Evolutionary conservation across 37 sponge, comb jelly and placozoan species (phyloP), one percentile per base, ranked within the genome.

Genomic region (Aplysina aerophoba): DNA sequence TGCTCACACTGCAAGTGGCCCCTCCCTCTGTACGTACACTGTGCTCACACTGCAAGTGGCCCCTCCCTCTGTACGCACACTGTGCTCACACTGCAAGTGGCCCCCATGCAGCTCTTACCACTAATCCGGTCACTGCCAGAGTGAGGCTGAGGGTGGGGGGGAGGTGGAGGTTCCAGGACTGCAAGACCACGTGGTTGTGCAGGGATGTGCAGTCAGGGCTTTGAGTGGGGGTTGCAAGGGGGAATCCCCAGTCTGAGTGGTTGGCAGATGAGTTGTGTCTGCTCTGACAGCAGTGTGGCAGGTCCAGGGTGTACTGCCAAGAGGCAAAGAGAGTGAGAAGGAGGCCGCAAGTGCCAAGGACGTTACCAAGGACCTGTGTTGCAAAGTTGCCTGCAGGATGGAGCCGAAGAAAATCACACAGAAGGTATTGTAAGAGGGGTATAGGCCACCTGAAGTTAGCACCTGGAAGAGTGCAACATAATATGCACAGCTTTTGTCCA

Each of bases 301-400:
- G 36, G 3, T 59, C 22, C 69, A 85, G 58, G 0, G 91, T 82
- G 79, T 68, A 84, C 80, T 92, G 93, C 93, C 93, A 92, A 50
- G 93, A 57, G 38, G 89, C 37, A 24, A 92, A 64, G 36, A 87
- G 50, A 0, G 89, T 22, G 5, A 92, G 55, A 22, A 35, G 39
- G 16, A 83, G 22, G 17, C 89, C 84, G 31, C 77, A 0, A 37
- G 80, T 83, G 24, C 55, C 38, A 0, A 86, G 8, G 0, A 89
- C 30, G 35, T 73, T 85, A 13, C 86, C 69, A 0, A 89, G 1
- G 30, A 79, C 65, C 36, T 92, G 93, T 56, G 87, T 89, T 17
- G 36, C n/a, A 66, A 77, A 89, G 79, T 92, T 92, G 14, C 92
- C 92, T 91, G 66, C 0, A 56, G 50, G n/a, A 69, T 14, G 60